These are phyloP conservation scores for Lasius platythorax DNA, from an alignment of 2,888 invertebrate species.

Conservation along the genomic window DNA sequence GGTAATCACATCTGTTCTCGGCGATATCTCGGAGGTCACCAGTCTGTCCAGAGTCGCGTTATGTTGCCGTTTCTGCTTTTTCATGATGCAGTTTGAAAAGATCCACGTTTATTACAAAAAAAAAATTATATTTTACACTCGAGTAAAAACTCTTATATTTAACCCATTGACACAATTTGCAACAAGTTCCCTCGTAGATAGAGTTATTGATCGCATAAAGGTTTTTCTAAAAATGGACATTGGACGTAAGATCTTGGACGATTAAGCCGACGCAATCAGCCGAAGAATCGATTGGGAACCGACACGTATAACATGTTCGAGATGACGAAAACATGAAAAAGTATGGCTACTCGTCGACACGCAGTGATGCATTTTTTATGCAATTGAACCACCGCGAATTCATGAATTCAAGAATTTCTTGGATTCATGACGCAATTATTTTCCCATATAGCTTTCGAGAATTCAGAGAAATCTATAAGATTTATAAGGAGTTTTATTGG, in stretches of 20 bases:
- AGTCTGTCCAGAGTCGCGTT: conserved; percentile 9
- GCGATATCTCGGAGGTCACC: background rate
- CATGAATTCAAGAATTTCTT: background rate
- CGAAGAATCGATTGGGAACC: conserved; percentile 46
- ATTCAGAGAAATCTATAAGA: conserved; percentile 1
- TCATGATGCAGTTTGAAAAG: background rate
- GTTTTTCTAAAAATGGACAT: conserved; percentile 54
- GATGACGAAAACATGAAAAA: conserved; percentile 42
- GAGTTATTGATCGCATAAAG: conserved; percentile 47
- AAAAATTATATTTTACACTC: conserved; percentile 3
- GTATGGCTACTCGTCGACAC: conserved; percentile 16
- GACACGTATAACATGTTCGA: conserved; percentile 44
- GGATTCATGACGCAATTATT: background rate
- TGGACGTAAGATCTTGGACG: conserved; percentile 46
- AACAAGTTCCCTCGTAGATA: conserved; percentile 19
- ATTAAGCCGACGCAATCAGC: conserved; percentile 49
- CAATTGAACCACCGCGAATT: conserved; percentile 7
- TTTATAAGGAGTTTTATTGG: background rate
- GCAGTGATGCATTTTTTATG: conserved; percentile 28
- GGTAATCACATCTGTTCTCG: conserved; percentile 36
- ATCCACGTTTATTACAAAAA: background rate
- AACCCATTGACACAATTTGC: conserved; percentile 52
- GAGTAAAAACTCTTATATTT: conserved; percentile 16
- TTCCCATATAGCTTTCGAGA: background rate
- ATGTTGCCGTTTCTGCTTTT: background rate